These are phyloP conservation scores for Hirtodrosophila cameraria DNA, from an alignment of 2,888 invertebrate species.

Conservation along the genomic window DNA sequence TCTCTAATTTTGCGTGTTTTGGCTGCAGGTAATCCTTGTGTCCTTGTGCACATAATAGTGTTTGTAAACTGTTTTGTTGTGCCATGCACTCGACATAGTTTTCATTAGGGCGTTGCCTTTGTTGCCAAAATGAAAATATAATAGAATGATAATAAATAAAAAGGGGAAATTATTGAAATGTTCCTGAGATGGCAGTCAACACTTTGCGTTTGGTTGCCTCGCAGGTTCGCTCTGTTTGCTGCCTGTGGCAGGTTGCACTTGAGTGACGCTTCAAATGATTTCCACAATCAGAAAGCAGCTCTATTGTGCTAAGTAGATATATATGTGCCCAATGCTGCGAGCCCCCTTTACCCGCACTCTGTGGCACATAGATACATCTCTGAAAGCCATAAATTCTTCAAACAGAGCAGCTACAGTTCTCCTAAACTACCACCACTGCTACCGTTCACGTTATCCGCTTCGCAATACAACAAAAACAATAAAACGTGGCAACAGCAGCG, in stretches of 20 bases:
- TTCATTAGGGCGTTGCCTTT: constrained; percentile 27
- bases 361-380: constrained; percentile 75
- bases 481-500: constrained; percentile 63
- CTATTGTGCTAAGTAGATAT: constrained; percentile 26
- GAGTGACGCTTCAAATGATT: constrained; percentile 25
- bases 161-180: constrained; percentile 44
- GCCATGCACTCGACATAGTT: constrained; percentile 72
- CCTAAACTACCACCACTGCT: constrained; percentile 56
- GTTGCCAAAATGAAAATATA: constrained; percentile 23
- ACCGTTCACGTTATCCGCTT: constrained; percentile 43
- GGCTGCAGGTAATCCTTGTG: constrained; percentile 15
- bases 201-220: constrained; percentile 40
- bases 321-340: neutral
- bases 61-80: constrained; percentile 35
- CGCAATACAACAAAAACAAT: constrained; percentile 79
- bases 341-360: neutral
- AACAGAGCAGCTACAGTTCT: constrained; percentile 59
- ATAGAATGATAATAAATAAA: neutral
- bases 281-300: constrained; percentile 1
- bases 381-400: constrained; percentile 80
- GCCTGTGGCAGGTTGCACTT: constrained; percentile 45
- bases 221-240: too few species aligned
- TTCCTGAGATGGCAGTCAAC: constrained; percentile 53
- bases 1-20: constrained; percentile 29
- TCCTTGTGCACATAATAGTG: constrained; percentile 27